Conservation (phyloP, 2,113 vertebrate species). For the Pterophyllum scalare region DNA sequence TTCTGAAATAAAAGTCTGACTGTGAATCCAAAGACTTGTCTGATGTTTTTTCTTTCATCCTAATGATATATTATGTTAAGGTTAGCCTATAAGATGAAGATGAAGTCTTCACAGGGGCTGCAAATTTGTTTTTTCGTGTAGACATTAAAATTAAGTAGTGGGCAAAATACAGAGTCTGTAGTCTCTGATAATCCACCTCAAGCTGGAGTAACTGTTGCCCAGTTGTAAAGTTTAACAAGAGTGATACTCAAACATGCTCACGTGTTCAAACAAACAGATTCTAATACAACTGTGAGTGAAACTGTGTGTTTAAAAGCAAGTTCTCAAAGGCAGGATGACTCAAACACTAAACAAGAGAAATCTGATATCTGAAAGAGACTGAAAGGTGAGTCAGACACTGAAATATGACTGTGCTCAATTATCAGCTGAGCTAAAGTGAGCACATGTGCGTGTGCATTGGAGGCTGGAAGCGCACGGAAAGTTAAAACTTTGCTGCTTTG, state of each 20-base stretch:
- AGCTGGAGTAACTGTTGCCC: constrained; percentile 7
- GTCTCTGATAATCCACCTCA: neutral
- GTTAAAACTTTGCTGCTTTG: constrained; percentile 34
- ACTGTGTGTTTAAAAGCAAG: constrained; percentile 21
- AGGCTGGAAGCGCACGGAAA: neutral
- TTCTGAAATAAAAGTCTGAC: neutral
- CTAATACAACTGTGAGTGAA: constrained; percentile 21
- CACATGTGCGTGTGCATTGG: neutral
- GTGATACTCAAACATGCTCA: constrained; percentile 7
- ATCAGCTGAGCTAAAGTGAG: constrained; percentile 48
- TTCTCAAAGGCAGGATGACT: constrained; percentile 30
- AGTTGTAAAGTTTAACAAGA: neutral
- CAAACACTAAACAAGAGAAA: constrained; percentile 38
- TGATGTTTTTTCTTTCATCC: no score
- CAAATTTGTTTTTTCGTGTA: neutral
- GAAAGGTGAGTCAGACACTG: constrained; percentile 48
- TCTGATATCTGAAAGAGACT: constrained; percentile 21
- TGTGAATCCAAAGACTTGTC: neutral
- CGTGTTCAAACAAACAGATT: constrained; percentile 21
- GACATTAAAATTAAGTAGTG: neutral
- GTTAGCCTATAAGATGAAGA: no score
- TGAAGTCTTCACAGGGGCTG: neutral
- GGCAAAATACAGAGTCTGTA: neutral
- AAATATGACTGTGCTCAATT: constrained; percentile 43
- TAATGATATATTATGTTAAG: no score